Evolutionary conservation across 1,140 invertebrate genomes (phyloP).

Genomic region (Neocloeon triangulifer): DNA sequence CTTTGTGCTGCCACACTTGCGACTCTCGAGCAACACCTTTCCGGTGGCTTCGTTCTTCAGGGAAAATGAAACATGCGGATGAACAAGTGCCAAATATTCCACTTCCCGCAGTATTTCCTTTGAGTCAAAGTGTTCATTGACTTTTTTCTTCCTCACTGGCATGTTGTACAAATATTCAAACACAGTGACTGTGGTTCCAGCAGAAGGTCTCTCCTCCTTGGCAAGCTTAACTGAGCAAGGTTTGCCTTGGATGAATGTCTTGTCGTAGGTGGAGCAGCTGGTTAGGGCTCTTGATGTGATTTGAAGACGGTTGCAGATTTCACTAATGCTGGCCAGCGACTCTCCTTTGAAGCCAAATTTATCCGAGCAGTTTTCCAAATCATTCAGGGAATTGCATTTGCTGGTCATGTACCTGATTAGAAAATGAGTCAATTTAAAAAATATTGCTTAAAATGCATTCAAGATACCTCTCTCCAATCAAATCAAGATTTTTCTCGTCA

Average conservation of each 20-base stretch:
- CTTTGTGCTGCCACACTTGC: constrained; percentile 23
- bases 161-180: constrained; percentile 33
- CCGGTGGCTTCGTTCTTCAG: constrained; percentile 32
- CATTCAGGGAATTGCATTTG: constrained; percentile 26
- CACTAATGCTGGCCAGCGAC: constrained; percentile 31
- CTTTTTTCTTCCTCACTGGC: constrained; percentile 30
- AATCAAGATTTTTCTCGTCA: constrained; percentile 19
- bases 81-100: constrained; percentile 29
- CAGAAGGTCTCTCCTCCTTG: constrained; percentile 21
- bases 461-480: constrained; percentile 25
- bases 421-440: no score
- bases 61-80: constrained; percentile 29
- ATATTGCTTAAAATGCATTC: no score
- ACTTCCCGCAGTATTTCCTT: constrained; percentile 27
- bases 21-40: constrained; percentile 26
- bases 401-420: constrained; percentile 30
- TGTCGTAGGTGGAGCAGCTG: constrained; percentile 19
- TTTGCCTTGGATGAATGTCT: constrained; percentile 22
- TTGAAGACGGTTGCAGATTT: constrained; percentile 24
- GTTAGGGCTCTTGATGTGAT: constrained; percentile 22
- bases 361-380: constrained; percentile 22
- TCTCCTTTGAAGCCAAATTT: constrained; percentile 38
- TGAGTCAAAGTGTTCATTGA: constrained; percentile 26
- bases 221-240: constrained; percentile 13
- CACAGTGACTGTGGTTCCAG: constrained; percentile 37